phyloP scores from a whole-genome alignment of 92 coral and sea anemone genomes.

The Montipora capitata region DNA sequence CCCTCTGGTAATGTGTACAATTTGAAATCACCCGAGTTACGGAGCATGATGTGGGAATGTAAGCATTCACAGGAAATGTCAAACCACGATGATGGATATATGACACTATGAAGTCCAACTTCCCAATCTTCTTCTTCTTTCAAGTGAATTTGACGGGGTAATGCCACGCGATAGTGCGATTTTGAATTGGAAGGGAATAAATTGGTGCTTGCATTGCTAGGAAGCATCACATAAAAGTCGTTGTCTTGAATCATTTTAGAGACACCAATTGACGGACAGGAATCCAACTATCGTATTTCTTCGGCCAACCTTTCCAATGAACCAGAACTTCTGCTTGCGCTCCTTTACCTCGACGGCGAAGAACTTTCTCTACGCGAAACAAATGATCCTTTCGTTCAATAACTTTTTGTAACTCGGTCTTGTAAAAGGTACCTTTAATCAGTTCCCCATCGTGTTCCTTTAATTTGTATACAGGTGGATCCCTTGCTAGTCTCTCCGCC shows the following conservation, averaged over 20 bases:
- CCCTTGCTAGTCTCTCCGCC: no score
- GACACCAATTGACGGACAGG: no score
- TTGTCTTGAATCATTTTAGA: constrained; percentile 11
- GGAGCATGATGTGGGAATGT: neutral
- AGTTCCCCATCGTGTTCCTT: no score
- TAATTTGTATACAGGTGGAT: no score
- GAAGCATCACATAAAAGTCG: constrained; percentile 11
- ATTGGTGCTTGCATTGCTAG: neutral
- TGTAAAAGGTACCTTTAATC: constrained; percentile 45
- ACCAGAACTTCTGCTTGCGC: neutral
- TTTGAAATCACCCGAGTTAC: neutral
- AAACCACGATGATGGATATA: constrained; percentile 17
- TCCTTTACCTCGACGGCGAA: neutral
- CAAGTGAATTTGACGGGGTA: no score
- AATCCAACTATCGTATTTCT: no score
- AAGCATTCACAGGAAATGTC: constrained; percentile 7
- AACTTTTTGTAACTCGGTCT: constrained; percentile 17
- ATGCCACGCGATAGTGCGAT: no score
- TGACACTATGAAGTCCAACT: constrained; percentile 1
- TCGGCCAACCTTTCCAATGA: neutral
- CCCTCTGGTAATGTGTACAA: neutral
- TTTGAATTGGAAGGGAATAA: no score
- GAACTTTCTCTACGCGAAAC: neutral
- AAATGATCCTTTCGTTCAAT: neutral
- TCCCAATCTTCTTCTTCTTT: no score